phyloP scores from a whole-genome alignment of 2,888 invertebrate species.

The Onchidella celtica region DNA sequence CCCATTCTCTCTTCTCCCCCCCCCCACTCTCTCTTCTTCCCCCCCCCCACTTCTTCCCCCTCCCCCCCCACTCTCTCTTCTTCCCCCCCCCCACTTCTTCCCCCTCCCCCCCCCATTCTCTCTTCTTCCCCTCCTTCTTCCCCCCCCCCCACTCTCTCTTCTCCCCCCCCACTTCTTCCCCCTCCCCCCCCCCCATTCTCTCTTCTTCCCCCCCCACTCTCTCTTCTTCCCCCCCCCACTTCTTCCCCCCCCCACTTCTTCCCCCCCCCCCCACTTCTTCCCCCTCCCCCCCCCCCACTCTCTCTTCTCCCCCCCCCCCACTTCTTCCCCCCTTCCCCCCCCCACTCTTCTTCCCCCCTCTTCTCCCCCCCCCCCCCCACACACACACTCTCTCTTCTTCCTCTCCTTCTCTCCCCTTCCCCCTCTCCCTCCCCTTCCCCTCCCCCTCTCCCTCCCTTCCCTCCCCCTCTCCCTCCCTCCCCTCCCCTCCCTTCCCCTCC shows the following conservation, averaged over 20 bases:
- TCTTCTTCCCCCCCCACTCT: not conserved
- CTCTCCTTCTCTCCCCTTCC: not conserved
- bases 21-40: not conserved
- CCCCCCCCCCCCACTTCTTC: not conserved
- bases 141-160: conserved; percentile 8
- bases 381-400: no score
- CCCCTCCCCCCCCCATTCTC: not conserved
- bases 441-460: not conserved
- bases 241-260: not conserved
- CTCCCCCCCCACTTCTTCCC: not conserved
- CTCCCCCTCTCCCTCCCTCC: not conserved
- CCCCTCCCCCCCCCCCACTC: not conserved
- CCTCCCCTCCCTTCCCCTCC: not conserved
- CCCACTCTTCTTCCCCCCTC: conserved; percentile 17
- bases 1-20: no score
- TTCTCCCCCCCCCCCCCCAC: conserved; percentile 9
- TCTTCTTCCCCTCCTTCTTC: not conserved
- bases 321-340: not conserved
- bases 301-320: not conserved
- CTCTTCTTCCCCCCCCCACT: not conserved
- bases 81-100: not conserved
- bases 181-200: not conserved
- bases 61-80: not conserved
- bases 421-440: conserved; percentile 4
- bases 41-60: conserved; percentile 2